A percentile compares a stretch with the other conserved stretches of the same genome.
phyloP scores from a whole-genome alignment of 2,797 vertebrate species.

The Saxicola maurus region DNA sequence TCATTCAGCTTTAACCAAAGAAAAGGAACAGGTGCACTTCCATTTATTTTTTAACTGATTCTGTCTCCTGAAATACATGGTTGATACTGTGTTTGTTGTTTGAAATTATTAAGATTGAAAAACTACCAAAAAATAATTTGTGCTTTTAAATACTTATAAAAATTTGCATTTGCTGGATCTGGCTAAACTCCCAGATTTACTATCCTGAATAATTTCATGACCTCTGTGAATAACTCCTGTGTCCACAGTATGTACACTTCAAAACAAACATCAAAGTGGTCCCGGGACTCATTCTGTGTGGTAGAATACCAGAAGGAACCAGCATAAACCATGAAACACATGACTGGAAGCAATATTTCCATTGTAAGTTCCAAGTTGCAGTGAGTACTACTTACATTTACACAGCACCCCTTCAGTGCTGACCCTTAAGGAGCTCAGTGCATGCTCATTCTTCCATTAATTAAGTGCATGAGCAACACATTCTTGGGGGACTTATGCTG shows the following conservation, averaged over 20 bases:
- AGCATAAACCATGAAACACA: neutral
- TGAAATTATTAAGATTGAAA: neutral
- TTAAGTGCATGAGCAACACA: neutral
- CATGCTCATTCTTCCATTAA: neutral
- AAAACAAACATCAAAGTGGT: neutral
- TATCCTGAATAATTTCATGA: neutral
- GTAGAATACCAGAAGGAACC: neutral
- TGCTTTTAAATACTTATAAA: neutral
- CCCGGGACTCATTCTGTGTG: neutral
- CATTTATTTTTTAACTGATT: neutral
- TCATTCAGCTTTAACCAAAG: neutral
- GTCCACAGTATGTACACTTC: neutral
- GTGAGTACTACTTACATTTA: neutral
- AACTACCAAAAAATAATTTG: neutral
- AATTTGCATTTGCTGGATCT: neutral
- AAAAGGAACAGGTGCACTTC: neutral
- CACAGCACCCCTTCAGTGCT: neutral
- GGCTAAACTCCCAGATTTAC: neutral
- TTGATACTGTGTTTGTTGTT: neutral
- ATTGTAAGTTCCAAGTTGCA: neutral
- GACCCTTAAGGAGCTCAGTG: neutral
- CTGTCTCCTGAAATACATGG: neutral
- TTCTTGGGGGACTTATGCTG: neutral
- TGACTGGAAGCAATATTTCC: neutral
- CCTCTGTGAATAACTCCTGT: neutral